Conservation (phyloP, 2,113 vertebrate genomes). For the Zeus faber region DNA sequence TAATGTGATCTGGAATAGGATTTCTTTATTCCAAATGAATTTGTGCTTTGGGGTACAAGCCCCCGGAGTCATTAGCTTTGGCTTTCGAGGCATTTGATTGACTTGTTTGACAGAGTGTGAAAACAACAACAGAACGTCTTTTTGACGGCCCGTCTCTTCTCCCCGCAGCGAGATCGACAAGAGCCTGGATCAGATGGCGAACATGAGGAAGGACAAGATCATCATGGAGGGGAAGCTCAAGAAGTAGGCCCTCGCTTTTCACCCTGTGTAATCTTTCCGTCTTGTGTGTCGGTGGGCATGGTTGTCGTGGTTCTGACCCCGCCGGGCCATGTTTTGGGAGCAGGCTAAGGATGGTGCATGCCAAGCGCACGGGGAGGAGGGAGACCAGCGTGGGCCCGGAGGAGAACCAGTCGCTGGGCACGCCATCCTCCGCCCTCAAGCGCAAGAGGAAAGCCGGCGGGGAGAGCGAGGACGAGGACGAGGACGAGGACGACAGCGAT, state of each 20-base stretch:
- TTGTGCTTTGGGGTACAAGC: slow-evolving; percentile 17
- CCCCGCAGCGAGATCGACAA: slow-evolving; percentile 96
- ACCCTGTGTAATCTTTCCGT: too few species aligned
- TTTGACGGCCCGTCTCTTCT: too few species aligned
- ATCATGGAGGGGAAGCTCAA: slow-evolving; percentile 97
- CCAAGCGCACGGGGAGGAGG: slow-evolving; percentile 91
- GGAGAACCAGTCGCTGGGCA: slow-evolving; percentile 82
- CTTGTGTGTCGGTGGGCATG: slow-evolving; percentile 2
- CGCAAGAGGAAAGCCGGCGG: slow-evolving; percentile 83
- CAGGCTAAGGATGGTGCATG: slow-evolving; percentile 91
- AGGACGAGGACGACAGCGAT: slow-evolving; percentile 88
- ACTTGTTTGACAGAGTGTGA: too few species aligned
- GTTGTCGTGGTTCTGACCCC: neutral
- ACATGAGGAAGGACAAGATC: slow-evolving; percentile 97
- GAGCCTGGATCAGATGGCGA: slow-evolving; percentile 97
- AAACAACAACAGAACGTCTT: too few species aligned
- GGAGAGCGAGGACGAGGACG: slow-evolving; percentile 89
- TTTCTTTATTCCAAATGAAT: slow-evolving; percentile 30
- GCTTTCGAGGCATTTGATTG: too few species aligned
- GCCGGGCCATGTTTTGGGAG: slow-evolving; percentile 30
- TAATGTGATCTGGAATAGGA: slow-evolving; percentile 27
- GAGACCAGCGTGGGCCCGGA: slow-evolving; percentile 80
- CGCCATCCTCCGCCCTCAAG: slow-evolving; percentile 81
- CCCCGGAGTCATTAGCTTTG: slow-evolving; percentile 29
- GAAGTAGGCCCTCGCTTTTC: slow-evolving; percentile 74